phyloP scores from a whole-genome alignment of 2,888 invertebrate species.

The Dryococelus australis region DNA sequence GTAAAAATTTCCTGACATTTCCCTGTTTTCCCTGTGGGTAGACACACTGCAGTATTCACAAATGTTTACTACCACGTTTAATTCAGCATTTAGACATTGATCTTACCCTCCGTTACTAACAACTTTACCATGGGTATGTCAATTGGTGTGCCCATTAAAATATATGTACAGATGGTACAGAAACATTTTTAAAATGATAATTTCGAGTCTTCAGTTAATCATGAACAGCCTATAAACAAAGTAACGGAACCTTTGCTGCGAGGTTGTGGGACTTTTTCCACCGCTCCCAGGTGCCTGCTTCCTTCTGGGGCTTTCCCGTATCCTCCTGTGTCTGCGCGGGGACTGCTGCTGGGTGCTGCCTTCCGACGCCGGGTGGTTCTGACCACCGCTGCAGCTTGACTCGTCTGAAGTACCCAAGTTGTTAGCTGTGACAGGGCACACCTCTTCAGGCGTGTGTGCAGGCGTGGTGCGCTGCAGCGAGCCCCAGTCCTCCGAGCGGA shows the following conservation, averaged over 20 bases:
- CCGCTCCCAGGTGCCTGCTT: slow-evolving; percentile 62
- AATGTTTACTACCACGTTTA: too few relatives aligned
- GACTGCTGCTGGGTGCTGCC: slow-evolving; percentile 39
- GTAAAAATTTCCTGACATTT: too few relatives aligned
- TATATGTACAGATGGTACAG: too few relatives aligned
- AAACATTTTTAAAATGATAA: too few relatives aligned
- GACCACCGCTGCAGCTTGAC: slow-evolving; percentile 54
- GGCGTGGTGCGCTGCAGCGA: slow-evolving; percentile 50
- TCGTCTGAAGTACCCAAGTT: slow-evolving; percentile 57
- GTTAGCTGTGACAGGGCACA: neutral
- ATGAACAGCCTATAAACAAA: too few relatives aligned
- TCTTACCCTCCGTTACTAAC: too few relatives aligned
- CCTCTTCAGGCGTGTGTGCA: slow-evolving; percentile 49
- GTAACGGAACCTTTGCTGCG: slow-evolving; percentile 37
- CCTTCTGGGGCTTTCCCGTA: slow-evolving; percentile 71
- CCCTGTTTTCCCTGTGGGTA: too few relatives aligned
- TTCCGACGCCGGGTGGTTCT: slow-evolving; percentile 40
- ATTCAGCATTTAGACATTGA: too few relatives aligned
- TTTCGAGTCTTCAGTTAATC: too few relatives aligned
- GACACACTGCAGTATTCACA: too few relatives aligned
- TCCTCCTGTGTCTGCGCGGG: slow-evolving; percentile 65
- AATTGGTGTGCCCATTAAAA: too few relatives aligned
- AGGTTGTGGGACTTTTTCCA: slow-evolving; percentile 50
- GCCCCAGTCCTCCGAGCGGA: slow-evolving; percentile 54
- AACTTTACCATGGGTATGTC: too few relatives aligned